Conservation (phyloP, 2,113 vertebrate genomes). For the Cyanoderma ruficeps region DNA sequence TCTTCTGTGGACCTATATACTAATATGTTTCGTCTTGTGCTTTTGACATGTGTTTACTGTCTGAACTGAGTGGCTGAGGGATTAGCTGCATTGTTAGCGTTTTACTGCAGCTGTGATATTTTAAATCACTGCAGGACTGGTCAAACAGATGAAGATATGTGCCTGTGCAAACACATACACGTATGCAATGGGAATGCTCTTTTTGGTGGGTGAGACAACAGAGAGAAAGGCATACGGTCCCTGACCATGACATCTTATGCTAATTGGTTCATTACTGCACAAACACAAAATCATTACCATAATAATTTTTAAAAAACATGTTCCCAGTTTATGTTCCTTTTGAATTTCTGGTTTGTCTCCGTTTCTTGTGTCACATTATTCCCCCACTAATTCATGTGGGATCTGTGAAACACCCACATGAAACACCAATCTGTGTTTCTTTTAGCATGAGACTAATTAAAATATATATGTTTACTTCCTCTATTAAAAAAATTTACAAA, state of each 20-base stretch:
- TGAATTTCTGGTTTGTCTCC: not conserved
- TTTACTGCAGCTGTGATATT: not conserved
- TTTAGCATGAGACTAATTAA: not conserved
- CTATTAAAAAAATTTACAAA: not conserved
- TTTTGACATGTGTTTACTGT: not conserved
- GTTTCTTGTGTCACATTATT: not conserved
- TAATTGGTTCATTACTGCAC: not conserved
- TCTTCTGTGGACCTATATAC: not conserved
- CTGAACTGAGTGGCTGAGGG: not conserved
- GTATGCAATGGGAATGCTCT: not conserved
- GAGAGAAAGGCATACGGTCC: not conserved
- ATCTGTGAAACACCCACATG: not conserved
- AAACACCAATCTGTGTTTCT: not conserved
- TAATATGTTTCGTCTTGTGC: not conserved
- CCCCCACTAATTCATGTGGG: not conserved
- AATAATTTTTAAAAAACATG: not conserved
- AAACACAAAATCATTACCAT: not conserved
- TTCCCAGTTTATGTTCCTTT: not conserved
- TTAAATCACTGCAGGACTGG: not conserved
- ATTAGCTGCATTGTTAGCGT: not conserved
- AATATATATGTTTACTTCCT: not conserved
- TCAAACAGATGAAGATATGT: not conserved
- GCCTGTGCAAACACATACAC: rapidly evolving
- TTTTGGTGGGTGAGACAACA: not conserved
- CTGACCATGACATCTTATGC: not conserved